A percentile compares a stretch with the other conserved stretches of the same genome.
phyloP scores from a whole-genome alignment of 2,113 vertebrate species.

The Serilophus lunatus region DNA sequence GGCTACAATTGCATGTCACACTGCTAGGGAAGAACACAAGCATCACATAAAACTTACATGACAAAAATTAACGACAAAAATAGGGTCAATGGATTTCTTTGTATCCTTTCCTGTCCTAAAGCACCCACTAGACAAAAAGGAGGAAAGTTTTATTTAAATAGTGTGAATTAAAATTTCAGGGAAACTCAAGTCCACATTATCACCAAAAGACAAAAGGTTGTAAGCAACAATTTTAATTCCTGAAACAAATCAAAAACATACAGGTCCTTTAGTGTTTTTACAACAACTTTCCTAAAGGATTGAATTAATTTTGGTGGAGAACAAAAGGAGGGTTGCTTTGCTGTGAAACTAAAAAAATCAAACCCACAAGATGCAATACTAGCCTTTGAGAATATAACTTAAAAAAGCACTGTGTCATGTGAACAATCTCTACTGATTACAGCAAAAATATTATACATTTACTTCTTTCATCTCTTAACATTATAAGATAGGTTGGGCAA shows the following conservation, averaged over 20 bases:
- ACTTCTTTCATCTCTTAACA: constrained; percentile 63
- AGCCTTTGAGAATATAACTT: constrained; percentile 56
- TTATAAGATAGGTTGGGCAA: constrained; percentile 67
- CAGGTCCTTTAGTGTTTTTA: constrained; percentile 40
- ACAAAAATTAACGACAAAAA: not conserved
- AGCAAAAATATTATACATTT: constrained; percentile 67
- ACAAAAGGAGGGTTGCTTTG: constrained; percentile 23
- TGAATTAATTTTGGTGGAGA: constrained; percentile 7
- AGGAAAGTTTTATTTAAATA: not conserved
- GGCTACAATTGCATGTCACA: not conserved
- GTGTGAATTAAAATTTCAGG: not conserved
- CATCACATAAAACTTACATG: not conserved
- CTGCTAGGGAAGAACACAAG: not conserved
- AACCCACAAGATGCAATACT: constrained; percentile 29
- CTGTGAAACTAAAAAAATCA: constrained; percentile 49
- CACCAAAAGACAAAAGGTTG: not conserved
- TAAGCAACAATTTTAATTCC: constrained; percentile 42
- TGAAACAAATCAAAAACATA: constrained; percentile 42
- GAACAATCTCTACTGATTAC: constrained; percentile 56
- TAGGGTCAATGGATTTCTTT: fast-evolving
- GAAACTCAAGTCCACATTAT: not conserved
- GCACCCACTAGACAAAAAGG: not conserved
- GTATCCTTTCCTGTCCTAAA: not conserved
- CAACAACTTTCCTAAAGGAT: constrained; percentile 58
- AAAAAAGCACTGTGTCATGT: constrained; percentile 60